Evolutionary conservation across 2,797 vertebrate genomes (phyloP).

Genomic region (Anguilla pacifica): DNA sequence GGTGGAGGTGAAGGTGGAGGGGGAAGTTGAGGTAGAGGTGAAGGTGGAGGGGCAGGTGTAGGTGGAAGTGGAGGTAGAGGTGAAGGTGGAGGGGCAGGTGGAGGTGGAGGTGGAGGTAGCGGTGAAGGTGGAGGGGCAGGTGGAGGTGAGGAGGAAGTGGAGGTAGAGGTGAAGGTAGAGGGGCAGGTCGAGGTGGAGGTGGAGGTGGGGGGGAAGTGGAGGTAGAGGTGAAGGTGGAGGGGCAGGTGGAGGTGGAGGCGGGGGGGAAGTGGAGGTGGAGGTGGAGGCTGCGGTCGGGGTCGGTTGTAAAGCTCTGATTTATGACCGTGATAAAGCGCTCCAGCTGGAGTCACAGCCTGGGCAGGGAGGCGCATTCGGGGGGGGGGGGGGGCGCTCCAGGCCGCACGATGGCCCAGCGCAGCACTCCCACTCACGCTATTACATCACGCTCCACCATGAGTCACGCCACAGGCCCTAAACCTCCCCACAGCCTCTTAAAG

Average conservation of each 20-base stretch:
- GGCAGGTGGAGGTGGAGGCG: too few species aligned
- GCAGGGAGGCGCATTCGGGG: background rate
- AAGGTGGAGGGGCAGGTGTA: too few species aligned
- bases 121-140: accelerated
- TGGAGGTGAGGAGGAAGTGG: too few species aligned
- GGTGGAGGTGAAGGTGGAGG: too few species aligned
- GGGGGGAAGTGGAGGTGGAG: too few species aligned
- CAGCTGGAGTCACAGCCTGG: slow-evolving; percentile 32
- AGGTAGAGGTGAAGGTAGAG: background rate
- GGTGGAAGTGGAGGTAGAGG: too few species aligned
- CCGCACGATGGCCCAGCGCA: slow-evolving; percentile 34
- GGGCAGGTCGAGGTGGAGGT: background rate
- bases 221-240: too few species aligned
- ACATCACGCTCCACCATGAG: slow-evolving; percentile 26
- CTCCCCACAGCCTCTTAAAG: slow-evolving; percentile 35
- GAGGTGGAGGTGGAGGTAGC: too few species aligned
- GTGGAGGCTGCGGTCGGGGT: background rate
- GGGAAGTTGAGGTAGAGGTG: too few species aligned
- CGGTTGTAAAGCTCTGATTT: slow-evolving; percentile 38
- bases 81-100: too few species aligned
- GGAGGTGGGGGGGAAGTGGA: too few species aligned
- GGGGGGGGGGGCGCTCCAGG: slow-evolving; percentile 14
- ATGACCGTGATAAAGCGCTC: slow-evolving; percentile 38
- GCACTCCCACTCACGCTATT: slow-evolving; percentile 41
- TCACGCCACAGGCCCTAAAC: slow-evolving; percentile 28